Evolutionary conservation across 1,140 invertebrate species (phyloP).

Genomic region (Gonatopus flavifemur): DNA sequence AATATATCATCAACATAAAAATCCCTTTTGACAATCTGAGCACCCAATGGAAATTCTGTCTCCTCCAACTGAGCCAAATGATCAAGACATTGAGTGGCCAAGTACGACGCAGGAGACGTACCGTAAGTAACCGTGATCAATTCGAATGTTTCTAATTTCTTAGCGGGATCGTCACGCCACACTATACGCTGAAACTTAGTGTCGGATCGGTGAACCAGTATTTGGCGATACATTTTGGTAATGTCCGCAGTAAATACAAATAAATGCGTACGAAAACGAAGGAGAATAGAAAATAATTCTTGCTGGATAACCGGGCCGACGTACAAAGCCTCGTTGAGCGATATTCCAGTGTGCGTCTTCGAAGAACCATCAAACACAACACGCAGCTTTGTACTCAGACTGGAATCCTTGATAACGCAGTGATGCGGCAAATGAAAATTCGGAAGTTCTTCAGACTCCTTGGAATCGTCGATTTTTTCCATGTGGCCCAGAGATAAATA

Average conservation of each 20-base stretch:
- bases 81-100: background rate
- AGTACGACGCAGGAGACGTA: background rate
- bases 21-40: background rate
- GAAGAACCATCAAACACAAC: slow-evolving; percentile 24
- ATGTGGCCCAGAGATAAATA: slow-evolving; percentile 30
- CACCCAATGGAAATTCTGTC: slow-evolving; percentile 1
- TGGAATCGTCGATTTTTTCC: slow-evolving; percentile 8
- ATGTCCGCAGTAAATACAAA: slow-evolving; percentile 36
- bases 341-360: background rate
- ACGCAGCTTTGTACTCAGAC: background rate
- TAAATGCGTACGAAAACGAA: slow-evolving; percentile 30
- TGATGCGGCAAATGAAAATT: slow-evolving; percentile 23
- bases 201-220: background rate
- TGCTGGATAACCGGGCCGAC: slow-evolving; percentile 11
- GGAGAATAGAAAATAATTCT: slow-evolving; percentile 7
- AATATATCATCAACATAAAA: too few relatives aligned
- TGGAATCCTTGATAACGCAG: background rate
- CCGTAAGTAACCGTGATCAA: slow-evolving; percentile 6
- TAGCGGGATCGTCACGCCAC: background rate
- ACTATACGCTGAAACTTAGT: slow-evolving; percentile 7
- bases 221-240: slow-evolving; percentile 27
- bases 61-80: background rate
- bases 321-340: slow-evolving; percentile 10
- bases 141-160: background rate
- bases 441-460: background rate